Conservation (phyloP, 2,888 invertebrate species). For the Drosophila nr. medialis region DNA sequence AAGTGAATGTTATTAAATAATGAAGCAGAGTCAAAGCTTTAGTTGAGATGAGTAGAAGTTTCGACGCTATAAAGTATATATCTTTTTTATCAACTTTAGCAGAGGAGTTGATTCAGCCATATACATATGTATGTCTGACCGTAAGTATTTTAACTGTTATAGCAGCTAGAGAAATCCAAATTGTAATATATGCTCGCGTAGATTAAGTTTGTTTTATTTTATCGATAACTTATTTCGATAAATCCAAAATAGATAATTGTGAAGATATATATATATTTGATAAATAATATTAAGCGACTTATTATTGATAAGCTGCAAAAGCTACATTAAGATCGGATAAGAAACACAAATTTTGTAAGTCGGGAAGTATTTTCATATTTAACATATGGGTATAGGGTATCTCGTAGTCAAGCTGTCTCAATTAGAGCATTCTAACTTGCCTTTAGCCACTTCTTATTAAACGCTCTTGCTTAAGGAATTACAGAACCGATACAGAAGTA, state of each 20-base stretch:
- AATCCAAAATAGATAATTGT: neutral
- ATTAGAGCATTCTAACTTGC: neutral
- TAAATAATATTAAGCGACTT: no score
- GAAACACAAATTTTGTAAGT: neutral
- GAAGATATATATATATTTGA: neutral
- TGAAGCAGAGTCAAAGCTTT: neutral
- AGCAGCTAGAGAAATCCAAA: fast-evolving
- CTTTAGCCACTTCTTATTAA: neutral
- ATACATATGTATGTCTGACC: no score
- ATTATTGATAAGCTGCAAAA: neutral
- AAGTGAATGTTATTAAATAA: neutral
- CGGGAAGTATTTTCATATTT: neutral
- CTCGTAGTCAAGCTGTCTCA: neutral
- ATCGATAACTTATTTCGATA: neutral
- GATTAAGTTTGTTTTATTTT: neutral
- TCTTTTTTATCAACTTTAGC: neutral
- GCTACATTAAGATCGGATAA: neutral
- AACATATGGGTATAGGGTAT: no score
- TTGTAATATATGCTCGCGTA: neutral
- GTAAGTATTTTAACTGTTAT: neutral
- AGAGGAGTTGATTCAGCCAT: neutral
- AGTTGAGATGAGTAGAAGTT: neutral
- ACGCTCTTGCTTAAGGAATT: neutral
- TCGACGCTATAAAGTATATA: neutral
- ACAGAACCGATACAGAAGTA: neutral